Conservation (phyloP, 2,888 invertebrate genomes). For the Ctena decussata region DNA sequence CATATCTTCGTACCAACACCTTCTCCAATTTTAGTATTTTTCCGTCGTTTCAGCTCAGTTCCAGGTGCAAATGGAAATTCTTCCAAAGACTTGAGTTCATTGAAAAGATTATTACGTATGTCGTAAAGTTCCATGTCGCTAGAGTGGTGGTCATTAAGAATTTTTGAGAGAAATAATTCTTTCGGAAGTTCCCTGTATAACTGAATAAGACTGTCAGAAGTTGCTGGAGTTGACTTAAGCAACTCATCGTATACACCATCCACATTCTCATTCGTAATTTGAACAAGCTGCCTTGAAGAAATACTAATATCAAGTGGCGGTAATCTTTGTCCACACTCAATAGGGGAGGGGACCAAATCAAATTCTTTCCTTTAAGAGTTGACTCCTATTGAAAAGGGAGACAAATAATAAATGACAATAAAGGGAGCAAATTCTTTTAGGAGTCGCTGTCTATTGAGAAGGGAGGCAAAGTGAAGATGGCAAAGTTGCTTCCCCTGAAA, state of each 20-base stretch:
- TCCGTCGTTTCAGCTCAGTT: background rate
- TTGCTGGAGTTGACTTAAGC: background rate
- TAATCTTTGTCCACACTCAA: too few relatives aligned
- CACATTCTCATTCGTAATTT: background rate
- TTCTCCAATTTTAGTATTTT: background rate
- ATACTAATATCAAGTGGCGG: background rate
- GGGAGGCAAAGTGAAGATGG: too few relatives aligned
- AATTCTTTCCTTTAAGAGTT: too few relatives aligned
- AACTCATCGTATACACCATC: background rate
- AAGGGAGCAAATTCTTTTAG: too few relatives aligned
- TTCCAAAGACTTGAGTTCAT: background rate
- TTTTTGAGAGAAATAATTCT: background rate
- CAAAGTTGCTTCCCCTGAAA: too few relatives aligned
- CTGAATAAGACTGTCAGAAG: background rate
- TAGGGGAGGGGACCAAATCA: too few relatives aligned
- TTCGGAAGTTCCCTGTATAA: background rate
- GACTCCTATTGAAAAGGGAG: too few relatives aligned
- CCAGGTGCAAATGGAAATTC: background rate
- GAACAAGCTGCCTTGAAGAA: background rate
- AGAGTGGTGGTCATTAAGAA: background rate
- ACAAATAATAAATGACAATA: too few relatives aligned
- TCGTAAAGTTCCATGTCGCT: background rate
- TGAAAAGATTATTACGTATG: background rate
- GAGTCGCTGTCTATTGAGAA: too few relatives aligned
- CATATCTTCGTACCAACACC: background rate